These are phyloP conservation scores for Alectoris magna DNA, from an alignment of 2,797 vertebrate genomes.

Conservation along the genomic window DNA sequence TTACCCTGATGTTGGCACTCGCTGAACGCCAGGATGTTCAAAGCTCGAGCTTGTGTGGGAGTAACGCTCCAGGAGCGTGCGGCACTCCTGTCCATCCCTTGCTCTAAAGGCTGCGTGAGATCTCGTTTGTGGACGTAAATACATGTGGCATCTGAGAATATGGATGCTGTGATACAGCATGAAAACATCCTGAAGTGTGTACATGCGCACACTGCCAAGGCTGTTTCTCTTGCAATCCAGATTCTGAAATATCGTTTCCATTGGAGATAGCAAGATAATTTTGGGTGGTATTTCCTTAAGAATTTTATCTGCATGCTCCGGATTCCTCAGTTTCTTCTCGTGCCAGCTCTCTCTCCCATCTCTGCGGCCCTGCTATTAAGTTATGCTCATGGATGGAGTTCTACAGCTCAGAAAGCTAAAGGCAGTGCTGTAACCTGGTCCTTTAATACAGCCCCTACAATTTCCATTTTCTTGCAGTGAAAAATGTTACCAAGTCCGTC, in stretches of 20 bases:
- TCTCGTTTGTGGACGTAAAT: fast-evolving
- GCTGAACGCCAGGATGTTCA: not conserved
- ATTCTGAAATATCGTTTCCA: not conserved
- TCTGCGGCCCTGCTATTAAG: too few species aligned
- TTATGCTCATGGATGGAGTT: not conserved
- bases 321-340: not conserved
- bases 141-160: fast-evolving
- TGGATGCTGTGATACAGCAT: not conserved
- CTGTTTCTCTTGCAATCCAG: not conserved
- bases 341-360: not conserved
- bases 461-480: not conserved
- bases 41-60: fast-evolving
- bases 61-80: not conserved
- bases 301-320: not conserved
- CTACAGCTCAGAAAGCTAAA: not conserved
- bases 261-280: not conserved
- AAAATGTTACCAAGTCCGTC: not conserved
- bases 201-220: not conserved
- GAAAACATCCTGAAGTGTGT: not conserved
- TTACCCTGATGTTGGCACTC: not conserved
- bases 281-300: not conserved
- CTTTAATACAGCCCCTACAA: not conserved
- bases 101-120: not conserved
- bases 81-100: not conserved
- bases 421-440: not conserved